Conservation (phyloP, 2,113 vertebrate species). For the Mesocricetus auratus region DNA sequence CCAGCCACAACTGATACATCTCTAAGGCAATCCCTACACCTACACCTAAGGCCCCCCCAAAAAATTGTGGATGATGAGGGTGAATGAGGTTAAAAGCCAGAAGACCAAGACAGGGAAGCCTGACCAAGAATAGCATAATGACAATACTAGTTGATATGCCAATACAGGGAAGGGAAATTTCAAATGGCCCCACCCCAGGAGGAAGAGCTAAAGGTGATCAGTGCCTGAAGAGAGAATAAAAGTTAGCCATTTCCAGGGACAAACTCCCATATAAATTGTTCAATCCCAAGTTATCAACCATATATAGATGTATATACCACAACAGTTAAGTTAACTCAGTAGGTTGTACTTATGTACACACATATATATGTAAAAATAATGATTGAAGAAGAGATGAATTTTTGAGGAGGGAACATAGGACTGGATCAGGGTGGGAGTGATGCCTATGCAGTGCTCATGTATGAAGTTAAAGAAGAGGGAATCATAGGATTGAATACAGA, state of each 20-base stretch:
- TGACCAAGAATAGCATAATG: background rate
- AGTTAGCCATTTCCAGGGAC: background rate
- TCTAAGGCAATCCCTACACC: background rate
- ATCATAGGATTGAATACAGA: too few species aligned
- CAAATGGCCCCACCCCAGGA: background rate
- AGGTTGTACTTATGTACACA: background rate
- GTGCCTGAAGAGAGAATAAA: background rate
- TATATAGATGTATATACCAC: background rate
- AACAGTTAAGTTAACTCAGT: background rate
- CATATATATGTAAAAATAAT: background rate
- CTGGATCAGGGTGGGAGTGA: background rate
- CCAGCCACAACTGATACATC: background rate
- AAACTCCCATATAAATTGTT: background rate
- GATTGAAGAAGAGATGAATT: background rate
- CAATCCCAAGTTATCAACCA: background rate
- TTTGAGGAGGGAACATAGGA: background rate
- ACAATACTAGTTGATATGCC: background rate
- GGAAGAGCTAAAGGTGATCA: background rate
- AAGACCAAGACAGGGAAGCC: background rate
- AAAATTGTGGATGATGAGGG: background rate
- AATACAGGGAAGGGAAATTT: background rate
- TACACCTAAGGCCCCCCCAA: background rate
- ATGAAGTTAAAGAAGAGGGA: background rate
- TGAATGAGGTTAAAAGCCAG: background rate
- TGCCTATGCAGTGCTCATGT: background rate